Evolutionary conservation across 2,797 vertebrate species (phyloP), one percentile per base, ranked within the genome.

Genomic region (Oryzias sinensis): DNA sequence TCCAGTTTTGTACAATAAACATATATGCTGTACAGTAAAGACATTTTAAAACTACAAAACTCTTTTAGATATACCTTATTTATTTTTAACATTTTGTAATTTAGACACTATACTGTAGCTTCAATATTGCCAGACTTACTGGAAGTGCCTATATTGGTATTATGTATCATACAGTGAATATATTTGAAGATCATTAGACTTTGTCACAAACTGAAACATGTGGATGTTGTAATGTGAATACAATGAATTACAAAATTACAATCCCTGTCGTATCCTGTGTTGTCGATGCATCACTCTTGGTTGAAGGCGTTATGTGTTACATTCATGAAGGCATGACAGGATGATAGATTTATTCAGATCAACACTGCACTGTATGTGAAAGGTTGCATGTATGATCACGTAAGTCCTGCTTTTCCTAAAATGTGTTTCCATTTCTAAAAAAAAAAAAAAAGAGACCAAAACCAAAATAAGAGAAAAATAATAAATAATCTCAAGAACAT

Each of bases 81-180:
- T 98, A 97, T 97, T 97, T 97, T 96, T 96, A 95, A 93, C 93
- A 91, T 94, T 96, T 96, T 96, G 93, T 96, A 96, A 95, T 93
- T 93, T 95, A 97, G 94, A 95, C 91, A 95, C 93, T 93, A 94
- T 93, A 94, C 92, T 95, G 92, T 96, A 95, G 92, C 90, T 95
- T 90, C 87, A 93, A 93, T 91, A 94, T 95, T 93, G 92, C 94
- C 94, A 97, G 93, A 96, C 88, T 95, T 96, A 94, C 93, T 96
- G 94, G 94, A 98, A 98, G 96, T 98, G 96, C 96, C 96, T 98
- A 94, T 97, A 94, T 94, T 94, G 93, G 90, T 94, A 94, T 93
- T 93, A 93, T 95, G 93, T 94, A 95, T 93, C 89, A 94, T 95
- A 94, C 80, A 90, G 90, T 94, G 93, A 93, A 93, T 93, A 89